Evolutionary conservation across 1,140 invertebrate species (phyloP).

Genomic region (Drosophila erecta): DNA sequence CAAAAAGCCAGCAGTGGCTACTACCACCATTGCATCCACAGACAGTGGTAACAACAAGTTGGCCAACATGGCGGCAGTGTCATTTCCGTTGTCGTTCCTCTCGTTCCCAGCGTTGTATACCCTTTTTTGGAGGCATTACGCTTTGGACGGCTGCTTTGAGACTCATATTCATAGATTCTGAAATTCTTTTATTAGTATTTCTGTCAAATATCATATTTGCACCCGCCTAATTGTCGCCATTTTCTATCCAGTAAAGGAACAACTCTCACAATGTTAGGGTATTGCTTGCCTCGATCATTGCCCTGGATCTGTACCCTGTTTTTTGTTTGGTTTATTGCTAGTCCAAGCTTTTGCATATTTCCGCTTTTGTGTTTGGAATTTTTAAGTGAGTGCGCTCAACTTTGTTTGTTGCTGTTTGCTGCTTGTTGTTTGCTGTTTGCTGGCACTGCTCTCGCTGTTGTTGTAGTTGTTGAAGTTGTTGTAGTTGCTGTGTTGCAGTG

Average conservation of each 20-base stretch:
- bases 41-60: constrained; percentile 43
- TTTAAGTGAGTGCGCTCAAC: constrained; percentile 73
- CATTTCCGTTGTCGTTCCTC: constrained; percentile 61
- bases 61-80: constrained; percentile 59
- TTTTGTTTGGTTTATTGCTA: constrained; percentile 30
- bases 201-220: too few relatives aligned
- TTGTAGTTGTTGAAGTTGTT: neutral
- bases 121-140: neutral
- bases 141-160: too few relatives aligned
- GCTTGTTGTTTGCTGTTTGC: constrained; percentile 24
- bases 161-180: too few relatives aligned
- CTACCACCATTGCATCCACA: constrained; percentile 6
- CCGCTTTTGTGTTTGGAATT: constrained; percentile 77
- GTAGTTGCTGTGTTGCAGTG: constrained; percentile 14
- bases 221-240: too few relatives aligned
- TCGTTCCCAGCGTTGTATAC: neutral
- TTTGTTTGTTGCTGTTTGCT: constrained; percentile 60
- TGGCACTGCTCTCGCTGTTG: neutral
- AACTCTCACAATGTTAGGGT: neutral
- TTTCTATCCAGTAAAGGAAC: neutral
- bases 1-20: constrained; percentile 22
- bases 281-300: neutral
- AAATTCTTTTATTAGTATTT: too few relatives aligned
- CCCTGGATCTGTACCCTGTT: neutral
- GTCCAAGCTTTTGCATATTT: constrained; percentile 77